A percentile compares a stretch with the other conserved stretches of the same genome.
Evolutionary conservation across 2,888 invertebrate genomes (phyloP).

Genomic region (Hydraecia micacea): DNA sequence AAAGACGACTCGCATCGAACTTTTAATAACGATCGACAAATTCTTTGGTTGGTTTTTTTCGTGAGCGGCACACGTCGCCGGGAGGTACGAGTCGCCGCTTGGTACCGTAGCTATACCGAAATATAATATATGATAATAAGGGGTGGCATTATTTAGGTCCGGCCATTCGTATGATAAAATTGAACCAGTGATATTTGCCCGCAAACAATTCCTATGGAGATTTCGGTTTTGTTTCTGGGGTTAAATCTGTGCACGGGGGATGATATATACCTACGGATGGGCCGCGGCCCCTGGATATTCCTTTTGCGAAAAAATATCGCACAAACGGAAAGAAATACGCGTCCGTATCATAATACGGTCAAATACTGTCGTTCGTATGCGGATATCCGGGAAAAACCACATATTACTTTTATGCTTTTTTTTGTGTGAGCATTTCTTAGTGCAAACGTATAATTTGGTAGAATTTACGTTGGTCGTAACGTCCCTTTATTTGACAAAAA

Average conservation of each 20-base stretch:
- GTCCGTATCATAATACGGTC: constrained; percentile 68
- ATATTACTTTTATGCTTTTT: constrained; percentile 52
- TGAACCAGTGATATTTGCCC: constrained; percentile 87
- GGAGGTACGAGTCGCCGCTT: constrained; percentile 78
- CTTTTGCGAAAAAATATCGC: constrained; percentile 78
- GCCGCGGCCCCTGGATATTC: constrained; percentile 72
- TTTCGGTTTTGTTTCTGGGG: constrained; percentile 87
- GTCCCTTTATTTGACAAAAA: constrained; percentile 57
- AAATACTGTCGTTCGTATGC: constrained; percentile 74
- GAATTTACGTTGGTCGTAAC: constrained; percentile 56
- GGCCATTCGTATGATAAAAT: constrained; percentile 89
- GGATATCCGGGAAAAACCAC: constrained; percentile 64
- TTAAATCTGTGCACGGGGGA: constrained; percentile 85
- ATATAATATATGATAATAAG: constrained; percentile 84
- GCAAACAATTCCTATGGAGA: constrained; percentile 89
- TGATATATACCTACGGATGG: constrained; percentile 86
- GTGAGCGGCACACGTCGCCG: constrained; percentile 70
- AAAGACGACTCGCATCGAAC: constrained; percentile 64
- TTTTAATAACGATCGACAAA: constrained; percentile 71
- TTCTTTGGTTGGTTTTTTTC: constrained; percentile 75
- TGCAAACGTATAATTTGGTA: constrained; percentile 51
- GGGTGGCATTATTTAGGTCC: constrained; percentile 86
- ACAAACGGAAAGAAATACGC: constrained; percentile 72
- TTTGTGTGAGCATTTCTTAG: constrained; percentile 66
- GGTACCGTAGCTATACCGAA: constrained; percentile 78